A percentile compares a stretch with the other conserved stretches of the same genome.
Conservation (phyloP, 2,797 vertebrate species). For the Salarias fasciatus region DNA sequence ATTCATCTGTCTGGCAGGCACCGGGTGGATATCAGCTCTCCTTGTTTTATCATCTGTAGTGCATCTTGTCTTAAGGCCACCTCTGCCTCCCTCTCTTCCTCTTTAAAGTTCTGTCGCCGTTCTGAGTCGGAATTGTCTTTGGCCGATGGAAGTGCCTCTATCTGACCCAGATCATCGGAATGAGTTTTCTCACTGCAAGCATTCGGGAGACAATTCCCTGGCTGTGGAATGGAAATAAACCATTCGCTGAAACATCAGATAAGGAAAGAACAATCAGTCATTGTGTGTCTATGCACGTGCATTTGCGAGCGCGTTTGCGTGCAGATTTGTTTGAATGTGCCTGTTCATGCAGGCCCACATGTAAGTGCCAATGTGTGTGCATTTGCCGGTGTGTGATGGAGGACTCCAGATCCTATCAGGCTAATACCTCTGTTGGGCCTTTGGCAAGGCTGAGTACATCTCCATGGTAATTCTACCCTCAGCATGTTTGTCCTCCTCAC, state of each 20-base stretch:
- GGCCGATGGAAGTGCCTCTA: constrained; percentile 61
- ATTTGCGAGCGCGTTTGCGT: constrained; percentile 27
- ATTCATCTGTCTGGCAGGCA: constrained; percentile 42
- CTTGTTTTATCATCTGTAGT: constrained; percentile 57
- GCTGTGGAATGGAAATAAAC: constrained; percentile 66
- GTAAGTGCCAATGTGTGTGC: constrained; percentile 44
- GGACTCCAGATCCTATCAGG: constrained; percentile 59
- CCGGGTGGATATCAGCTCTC: constrained; percentile 48
- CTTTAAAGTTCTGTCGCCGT: constrained; percentile 52
- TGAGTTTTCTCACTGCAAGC: constrained; percentile 70
- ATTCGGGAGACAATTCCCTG: constrained; percentile 69
- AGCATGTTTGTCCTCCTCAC: constrained; percentile 46
- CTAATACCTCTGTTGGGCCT: constrained; percentile 63
- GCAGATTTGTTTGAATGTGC: background rate
- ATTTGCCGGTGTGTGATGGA: constrained; percentile 57
- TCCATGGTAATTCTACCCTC: constrained; percentile 62
- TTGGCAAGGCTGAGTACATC: constrained; percentile 56
- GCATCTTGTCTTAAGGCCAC: constrained; percentile 45
- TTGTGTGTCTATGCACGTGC: constrained; percentile 64
- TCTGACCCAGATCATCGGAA: constrained; percentile 75
- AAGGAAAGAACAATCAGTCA: constrained; percentile 74
- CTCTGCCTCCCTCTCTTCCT: constrained; percentile 9
- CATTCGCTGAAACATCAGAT: constrained; percentile 74
- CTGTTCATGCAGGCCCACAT: constrained; percentile 37
- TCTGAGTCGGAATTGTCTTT: constrained; percentile 52